phyloP scores from a whole-genome alignment of 2,888 invertebrate species.

The Liposcelis brunnea region DNA sequence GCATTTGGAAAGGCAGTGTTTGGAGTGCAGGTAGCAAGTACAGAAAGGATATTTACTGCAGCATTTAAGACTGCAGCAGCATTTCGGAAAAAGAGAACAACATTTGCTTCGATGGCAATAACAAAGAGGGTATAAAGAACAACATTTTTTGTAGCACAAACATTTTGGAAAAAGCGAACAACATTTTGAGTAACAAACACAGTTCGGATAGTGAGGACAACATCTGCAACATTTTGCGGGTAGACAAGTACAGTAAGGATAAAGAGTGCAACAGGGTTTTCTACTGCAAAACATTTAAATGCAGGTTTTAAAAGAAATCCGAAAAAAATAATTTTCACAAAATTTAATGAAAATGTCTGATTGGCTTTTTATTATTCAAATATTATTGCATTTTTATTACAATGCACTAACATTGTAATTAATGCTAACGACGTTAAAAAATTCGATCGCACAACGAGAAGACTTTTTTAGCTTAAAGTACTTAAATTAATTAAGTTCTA shows the following conservation, averaged over 20 bases:
- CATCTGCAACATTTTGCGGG: conserved; percentile 5
- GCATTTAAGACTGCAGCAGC: conserved; percentile 2
- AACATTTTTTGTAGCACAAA: conserved; percentile 5
- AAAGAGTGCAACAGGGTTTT: conserved; percentile 2
- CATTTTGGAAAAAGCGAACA: conserved; percentile 5
- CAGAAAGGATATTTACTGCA: conserved; percentile 4
- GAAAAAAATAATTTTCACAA: too few relatives aligned
- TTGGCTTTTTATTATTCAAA: too few relatives aligned
- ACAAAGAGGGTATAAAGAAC: conserved; percentile 5
- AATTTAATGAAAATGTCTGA: too few relatives aligned
- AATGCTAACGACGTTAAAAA: too few relatives aligned
- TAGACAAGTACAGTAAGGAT: conserved; percentile 5
- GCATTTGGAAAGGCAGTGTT: conserved; percentile 5
- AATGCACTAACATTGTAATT: too few relatives aligned
- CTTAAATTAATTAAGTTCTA: too few relatives aligned
- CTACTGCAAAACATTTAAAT: neutral
- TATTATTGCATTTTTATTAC: too few relatives aligned
- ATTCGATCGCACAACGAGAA: too few relatives aligned
- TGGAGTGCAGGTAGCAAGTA: conserved; percentile 1
- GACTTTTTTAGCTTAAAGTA: too few relatives aligned
- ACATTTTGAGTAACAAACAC: conserved; percentile 4
- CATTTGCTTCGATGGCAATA: conserved; percentile 5
- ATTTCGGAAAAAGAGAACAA: conserved; percentile 4
- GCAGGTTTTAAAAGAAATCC: too few relatives aligned
- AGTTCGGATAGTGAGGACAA: conserved; percentile 4